Conservation (phyloP, 2,888 invertebrate species). For the Mechanitis mazaeus region DNA sequence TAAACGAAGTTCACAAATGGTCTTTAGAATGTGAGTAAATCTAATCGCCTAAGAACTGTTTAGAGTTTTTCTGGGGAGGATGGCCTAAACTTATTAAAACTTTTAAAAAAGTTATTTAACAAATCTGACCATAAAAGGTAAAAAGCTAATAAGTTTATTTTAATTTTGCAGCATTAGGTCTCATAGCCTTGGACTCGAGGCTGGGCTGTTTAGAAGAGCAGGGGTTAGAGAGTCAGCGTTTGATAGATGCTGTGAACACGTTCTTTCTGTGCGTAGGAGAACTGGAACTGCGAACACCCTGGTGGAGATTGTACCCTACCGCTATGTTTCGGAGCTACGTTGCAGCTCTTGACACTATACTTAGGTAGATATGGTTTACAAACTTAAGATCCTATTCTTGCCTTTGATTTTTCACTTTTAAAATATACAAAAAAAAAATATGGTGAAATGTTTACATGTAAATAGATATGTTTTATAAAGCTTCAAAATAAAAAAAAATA, state of each 20-base stretch:
- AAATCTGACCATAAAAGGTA: not conserved
- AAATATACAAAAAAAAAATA: too few species aligned
- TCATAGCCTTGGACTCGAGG: constrained; percentile 80
- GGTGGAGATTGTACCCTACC: constrained; percentile 81
- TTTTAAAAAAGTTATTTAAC: not conserved
- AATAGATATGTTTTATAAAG: not conserved
- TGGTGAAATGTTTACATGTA: too few species aligned
- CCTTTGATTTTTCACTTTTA: too few species aligned
- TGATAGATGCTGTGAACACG: constrained; percentile 81
- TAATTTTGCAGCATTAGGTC: constrained; percentile 74
- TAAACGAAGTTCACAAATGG: constrained; percentile 87
- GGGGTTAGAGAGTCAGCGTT: constrained; percentile 77
- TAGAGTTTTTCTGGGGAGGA: not conserved
- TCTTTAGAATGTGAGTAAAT: constrained; percentile 83
- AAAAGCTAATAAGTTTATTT: not conserved
- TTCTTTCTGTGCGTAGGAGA: constrained; percentile 81
- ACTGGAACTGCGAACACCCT: constrained; percentile 79
- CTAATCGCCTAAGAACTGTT: not conserved
- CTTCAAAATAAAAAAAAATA: not conserved
- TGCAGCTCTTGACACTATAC: constrained; percentile 80
- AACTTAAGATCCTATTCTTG: not conserved
- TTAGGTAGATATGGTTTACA: constrained; percentile 64
- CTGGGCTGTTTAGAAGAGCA: constrained; percentile 79
- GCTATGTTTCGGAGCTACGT: constrained; percentile 79
- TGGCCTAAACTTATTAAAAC: not conserved